These are phyloP conservation scores for Stenodera caucasica DNA, from an alignment of 2,888 invertebrate genomes.

Conservation along the genomic window DNA sequence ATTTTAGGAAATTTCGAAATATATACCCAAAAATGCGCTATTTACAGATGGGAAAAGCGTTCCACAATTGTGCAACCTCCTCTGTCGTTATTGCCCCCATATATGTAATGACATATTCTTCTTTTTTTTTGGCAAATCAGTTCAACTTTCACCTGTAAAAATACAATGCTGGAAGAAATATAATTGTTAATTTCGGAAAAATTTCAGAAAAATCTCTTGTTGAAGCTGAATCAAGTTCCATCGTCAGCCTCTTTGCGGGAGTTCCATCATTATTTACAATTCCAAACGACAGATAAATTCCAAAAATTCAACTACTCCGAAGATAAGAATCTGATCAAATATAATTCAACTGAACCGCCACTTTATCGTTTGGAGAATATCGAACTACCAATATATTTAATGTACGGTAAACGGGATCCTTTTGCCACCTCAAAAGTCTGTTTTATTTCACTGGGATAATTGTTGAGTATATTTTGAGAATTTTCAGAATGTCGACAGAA, in stretches of 20 bases:
- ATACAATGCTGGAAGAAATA: no score
- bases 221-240: conserved; percentile 5
- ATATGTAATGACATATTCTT: no score
- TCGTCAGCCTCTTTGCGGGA: conserved; percentile 6
- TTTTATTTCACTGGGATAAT: no score
- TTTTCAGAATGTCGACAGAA: conserved; percentile 1
- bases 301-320: conserved; percentile 9
- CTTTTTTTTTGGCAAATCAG: no score
- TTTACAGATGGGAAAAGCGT: no score
- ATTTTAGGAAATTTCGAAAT: no score
- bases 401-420: conserved; percentile 10
- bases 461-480: background rate
- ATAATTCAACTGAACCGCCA: background rate
- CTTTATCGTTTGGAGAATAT: conserved; percentile 8
- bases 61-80: no score
- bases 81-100: no score
- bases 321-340: background rate
- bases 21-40: no score
- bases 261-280: conserved; percentile 11
- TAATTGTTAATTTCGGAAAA: no score
- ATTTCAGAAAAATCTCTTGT: conserved; percentile 15
- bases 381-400: conserved; percentile 11
- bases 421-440: background rate
- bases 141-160: no score
- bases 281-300: background rate